Percentiles rank a stretch among this genome's conserved stretches.
Conservation (phyloP, 1,140 invertebrate genomes). For the Macrobrachium rosenbergii region DNA sequence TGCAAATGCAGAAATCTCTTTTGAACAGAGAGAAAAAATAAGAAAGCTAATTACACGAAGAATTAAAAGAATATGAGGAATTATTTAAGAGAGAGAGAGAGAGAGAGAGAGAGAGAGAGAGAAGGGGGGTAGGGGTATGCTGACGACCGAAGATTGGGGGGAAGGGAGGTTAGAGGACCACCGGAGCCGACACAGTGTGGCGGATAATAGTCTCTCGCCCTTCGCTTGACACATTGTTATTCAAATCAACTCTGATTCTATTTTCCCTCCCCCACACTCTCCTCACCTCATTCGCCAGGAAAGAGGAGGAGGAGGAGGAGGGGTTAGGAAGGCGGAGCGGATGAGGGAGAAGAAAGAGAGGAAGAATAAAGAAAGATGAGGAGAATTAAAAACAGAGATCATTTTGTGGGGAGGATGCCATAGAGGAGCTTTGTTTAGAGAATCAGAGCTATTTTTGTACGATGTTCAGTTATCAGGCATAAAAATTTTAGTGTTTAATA, state of each 20-base stretch:
- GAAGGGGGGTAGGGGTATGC: not conserved
- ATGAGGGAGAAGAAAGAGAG: not conserved
- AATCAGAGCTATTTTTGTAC: no score
- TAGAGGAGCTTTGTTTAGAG: not conserved
- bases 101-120: not conserved
- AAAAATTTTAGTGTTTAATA: no score
- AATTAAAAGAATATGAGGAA: no score
- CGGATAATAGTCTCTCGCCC: slow-evolving; percentile 51
- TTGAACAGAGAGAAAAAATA: no score
- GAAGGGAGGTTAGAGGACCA: not conserved
- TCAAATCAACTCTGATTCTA: slow-evolving; percentile 56
- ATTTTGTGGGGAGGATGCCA: not conserved
- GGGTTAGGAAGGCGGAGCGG: not conserved
- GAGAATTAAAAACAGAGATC: not conserved
- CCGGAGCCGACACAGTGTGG: slow-evolving; percentile 32
- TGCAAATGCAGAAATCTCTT: no score
- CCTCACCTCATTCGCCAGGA: slow-evolving; percentile 36
- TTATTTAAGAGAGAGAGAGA: not conserved
- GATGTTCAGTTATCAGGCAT: no score
- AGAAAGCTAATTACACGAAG: no score
- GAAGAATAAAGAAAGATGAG: not conserved
- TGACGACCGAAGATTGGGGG: not conserved
- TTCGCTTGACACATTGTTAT: slow-evolving; percentile 51
- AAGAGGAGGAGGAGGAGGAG: not conserved
- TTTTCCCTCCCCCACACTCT: slow-evolving; percentile 52